Percentiles rank a stretch among this genome's conserved stretches.
phyloP scores from a whole-genome alignment of 1,140 invertebrate species.

The Aphelenchoides avenae region DNA sequence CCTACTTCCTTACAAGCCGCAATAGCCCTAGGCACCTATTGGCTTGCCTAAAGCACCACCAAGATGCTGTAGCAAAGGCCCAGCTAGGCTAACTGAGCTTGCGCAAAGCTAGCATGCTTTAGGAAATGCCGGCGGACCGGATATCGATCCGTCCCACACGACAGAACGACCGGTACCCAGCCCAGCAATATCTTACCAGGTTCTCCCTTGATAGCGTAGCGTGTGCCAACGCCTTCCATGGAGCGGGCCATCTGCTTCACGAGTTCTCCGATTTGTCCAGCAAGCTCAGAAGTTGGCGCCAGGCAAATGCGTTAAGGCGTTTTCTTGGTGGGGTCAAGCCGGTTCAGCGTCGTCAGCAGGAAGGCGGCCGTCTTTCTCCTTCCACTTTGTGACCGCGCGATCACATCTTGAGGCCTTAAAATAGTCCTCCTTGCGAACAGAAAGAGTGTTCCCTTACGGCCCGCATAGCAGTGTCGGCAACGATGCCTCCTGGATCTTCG shows the following conservation, averaged over 20 bases:
- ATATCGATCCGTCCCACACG: no score
- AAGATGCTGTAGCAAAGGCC: no score
- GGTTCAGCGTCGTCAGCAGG: conserved; percentile 89
- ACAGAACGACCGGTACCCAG: no score
- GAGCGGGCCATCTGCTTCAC: conserved; percentile 81
- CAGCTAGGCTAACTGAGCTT: no score
- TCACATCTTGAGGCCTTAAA: conserved; percentile 83
- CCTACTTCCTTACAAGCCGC: no score
- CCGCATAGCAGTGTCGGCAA: conserved; percentile 84
- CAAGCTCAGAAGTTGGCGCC: conserved; percentile 93
- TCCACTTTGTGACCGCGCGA: conserved; percentile 96
- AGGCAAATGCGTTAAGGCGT: conserved; percentile 83
- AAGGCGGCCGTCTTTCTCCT: conserved; percentile 99
- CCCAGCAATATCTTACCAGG: no score
- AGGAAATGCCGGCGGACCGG: no score
- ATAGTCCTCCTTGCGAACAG: neutral
- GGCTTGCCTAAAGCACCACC: no score
- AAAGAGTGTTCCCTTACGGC: conserved; percentile 63
- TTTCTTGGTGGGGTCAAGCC: conserved; percentile 73
- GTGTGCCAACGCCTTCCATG: conserved; percentile 80
- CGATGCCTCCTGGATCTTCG: conserved; percentile 95
- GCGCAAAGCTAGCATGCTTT: no score
- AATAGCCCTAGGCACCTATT: no score
- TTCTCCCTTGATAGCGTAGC: conserved; percentile 87
- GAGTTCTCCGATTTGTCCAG: conserved; percentile 92